phyloP scores from a whole-genome alignment of 2,113 vertebrate genomes.

The Butorides virescens region DNA sequence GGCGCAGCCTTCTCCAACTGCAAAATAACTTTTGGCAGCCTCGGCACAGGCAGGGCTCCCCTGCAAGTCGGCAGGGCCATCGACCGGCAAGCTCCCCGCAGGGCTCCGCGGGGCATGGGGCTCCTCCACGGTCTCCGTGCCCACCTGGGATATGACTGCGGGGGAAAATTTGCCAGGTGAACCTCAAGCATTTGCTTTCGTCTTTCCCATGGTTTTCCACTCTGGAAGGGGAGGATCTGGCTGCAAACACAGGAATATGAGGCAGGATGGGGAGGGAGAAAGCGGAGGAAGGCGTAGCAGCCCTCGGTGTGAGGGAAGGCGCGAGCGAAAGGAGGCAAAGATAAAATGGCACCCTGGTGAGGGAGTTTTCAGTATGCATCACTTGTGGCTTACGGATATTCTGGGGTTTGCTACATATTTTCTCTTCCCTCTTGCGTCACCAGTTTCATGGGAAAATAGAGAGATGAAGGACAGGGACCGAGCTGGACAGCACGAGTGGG shows the following conservation, averaged over 20 bases:
- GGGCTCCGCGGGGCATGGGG: neutral
- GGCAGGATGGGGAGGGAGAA: neutral
- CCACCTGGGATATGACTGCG: rapidly evolving
- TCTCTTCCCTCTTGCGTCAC: neutral
- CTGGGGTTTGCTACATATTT: neutral
- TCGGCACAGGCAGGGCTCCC: neutral
- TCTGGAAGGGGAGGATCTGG: neutral
- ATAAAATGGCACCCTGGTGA: neutral
- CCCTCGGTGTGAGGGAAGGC: neutral
- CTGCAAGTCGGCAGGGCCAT: rapidly evolving
- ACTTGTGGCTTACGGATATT: neutral
- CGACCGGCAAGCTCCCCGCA: rapidly evolving
- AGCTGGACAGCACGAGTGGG: neutral
- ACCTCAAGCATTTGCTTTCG: neutral
- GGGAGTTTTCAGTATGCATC: rapidly evolving
- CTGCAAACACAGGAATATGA: neutral
- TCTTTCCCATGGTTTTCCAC: neutral
- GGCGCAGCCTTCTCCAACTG: neutral
- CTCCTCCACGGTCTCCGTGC: neutral
- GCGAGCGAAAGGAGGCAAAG: rapidly evolving
- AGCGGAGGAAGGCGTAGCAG: neutral
- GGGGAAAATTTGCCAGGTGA: neutral
- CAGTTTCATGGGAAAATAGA: neutral
- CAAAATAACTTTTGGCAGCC: neutral
- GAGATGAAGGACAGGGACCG: neutral